A percentile compares a stretch with the other conserved stretches of the same genome.
These are phyloP conservation scores for Orthosia gracilis DNA, from an alignment of 2,888 invertebrate species.

Conservation along the genomic window DNA sequence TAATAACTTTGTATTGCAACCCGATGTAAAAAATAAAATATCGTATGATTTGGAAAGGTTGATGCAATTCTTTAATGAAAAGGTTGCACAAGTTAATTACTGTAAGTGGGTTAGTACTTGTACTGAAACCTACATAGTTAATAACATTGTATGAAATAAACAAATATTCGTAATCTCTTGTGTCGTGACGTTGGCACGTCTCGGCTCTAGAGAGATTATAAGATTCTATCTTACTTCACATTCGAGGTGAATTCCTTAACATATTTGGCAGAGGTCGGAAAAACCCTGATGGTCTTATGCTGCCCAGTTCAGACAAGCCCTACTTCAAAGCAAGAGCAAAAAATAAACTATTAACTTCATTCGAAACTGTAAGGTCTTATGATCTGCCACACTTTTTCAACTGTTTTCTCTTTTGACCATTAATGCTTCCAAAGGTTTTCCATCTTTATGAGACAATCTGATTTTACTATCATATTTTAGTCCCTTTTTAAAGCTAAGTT, in stretches of 20 bases:
- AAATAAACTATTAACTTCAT: too few relatives aligned
- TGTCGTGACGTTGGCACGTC: constrained; percentile 5
- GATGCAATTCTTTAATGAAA: not conserved
- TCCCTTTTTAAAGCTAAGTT: not conserved
- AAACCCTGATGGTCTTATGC: not conserved
- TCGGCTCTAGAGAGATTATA: not conserved
- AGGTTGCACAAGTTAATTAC: not conserved
- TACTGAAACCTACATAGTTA: not conserved
- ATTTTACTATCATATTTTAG: not conserved
- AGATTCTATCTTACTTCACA: not conserved
- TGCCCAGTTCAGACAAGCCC: not conserved
- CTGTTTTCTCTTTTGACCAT: not conserved
- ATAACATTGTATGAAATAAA: constrained; percentile 6
- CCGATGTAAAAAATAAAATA: not conserved
- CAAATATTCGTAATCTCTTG: not conserved
- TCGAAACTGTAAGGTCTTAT: not conserved
- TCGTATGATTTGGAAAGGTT: not conserved
- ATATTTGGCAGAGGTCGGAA: not conserved
- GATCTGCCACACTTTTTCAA: not conserved
- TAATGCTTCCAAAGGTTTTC: too few relatives aligned
- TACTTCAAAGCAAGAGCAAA: not conserved
- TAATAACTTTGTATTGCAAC: not conserved
- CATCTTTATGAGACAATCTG: not conserved
- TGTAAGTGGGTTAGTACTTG: too few relatives aligned
- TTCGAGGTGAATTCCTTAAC: not conserved